These are phyloP conservation scores for Oxyteleia sp. DNA, from an alignment of 2,888 invertebrate species.

Conservation along the genomic window DNA sequence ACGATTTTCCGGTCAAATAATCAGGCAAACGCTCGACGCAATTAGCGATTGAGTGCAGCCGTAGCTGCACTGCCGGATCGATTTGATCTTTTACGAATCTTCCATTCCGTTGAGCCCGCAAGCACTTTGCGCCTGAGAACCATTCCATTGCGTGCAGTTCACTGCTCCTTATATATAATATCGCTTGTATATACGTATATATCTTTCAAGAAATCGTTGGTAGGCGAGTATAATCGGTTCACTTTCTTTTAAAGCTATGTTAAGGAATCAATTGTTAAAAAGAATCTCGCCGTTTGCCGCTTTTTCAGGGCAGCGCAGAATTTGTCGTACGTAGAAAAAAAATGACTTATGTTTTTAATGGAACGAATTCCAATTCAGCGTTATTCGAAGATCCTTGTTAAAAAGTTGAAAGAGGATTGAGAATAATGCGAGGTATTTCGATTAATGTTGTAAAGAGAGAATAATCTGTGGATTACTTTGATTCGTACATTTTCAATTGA, in stretches of 20 bases:
- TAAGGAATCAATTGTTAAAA: constrained; percentile 51
- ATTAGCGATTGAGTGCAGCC: constrained; percentile 77
- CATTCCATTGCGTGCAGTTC: constrained; percentile 65
- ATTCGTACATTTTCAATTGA: background rate
- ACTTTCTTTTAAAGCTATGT: constrained; percentile 48
- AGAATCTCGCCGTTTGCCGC: constrained; percentile 37
- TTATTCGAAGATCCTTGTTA: constrained; percentile 26
- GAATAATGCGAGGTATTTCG: background rate
- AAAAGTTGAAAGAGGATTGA: constrained; percentile 22
- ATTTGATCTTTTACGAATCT: constrained; percentile 68
- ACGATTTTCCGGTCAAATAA: constrained; percentile 79
- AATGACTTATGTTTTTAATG: constrained; percentile 19
- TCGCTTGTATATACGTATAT: constrained; percentile 41
- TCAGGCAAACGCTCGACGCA: constrained; percentile 77
- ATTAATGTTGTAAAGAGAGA: background rate
- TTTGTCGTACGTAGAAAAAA: constrained; percentile 26
- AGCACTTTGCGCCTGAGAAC: constrained; percentile 69
- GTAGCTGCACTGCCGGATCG: constrained; percentile 47
- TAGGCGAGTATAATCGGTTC: constrained; percentile 44
- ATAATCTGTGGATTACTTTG: background rate
- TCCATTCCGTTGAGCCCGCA: constrained; percentile 68
- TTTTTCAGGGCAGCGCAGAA: constrained; percentile 11
- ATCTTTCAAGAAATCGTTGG: constrained; percentile 46
- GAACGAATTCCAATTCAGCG: constrained; percentile 1
- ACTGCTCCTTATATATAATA: constrained; percentile 59